These are phyloP conservation scores for Prinia subflava DNA, from an alignment of 2,113 vertebrate genomes.

Conservation along the genomic window DNA sequence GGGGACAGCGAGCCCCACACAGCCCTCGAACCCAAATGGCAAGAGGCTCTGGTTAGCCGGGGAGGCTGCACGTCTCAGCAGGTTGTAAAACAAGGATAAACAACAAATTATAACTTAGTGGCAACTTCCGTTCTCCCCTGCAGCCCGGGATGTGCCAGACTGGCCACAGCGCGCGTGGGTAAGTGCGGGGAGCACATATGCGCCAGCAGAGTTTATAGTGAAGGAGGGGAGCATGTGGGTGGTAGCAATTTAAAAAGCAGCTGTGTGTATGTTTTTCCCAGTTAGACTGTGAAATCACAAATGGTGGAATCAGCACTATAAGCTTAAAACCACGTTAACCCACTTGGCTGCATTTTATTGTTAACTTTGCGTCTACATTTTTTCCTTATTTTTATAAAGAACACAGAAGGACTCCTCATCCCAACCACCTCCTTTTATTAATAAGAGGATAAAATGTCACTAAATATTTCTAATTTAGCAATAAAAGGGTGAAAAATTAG, in stretches of 20 bases:
- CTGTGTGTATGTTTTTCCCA: slow-evolving; percentile 25
- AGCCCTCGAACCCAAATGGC: accelerated
- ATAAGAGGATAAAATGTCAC: not conserved
- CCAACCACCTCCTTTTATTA: slow-evolving; percentile 6
- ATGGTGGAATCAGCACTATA: slow-evolving; percentile 6
- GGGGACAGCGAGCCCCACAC: not conserved
- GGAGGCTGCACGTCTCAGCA: not conserved
- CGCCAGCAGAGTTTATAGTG: not conserved
- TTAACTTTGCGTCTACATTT: slow-evolving; percentile 10
- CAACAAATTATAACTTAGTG: not conserved
- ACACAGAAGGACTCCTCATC: not conserved
- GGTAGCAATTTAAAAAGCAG: slow-evolving; percentile 16
- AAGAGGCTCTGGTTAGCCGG: not conserved
- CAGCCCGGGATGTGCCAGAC: not conserved
- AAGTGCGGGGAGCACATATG: not conserved
- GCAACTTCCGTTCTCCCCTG: not conserved
- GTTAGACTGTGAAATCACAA: slow-evolving; percentile 38
- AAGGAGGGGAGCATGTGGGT: slow-evolving; percentile 28
- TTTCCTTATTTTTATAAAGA: not conserved
- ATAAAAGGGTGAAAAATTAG: slow-evolving; percentile 66
- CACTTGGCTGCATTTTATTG: slow-evolving; percentile 6
- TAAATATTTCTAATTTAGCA: slow-evolving; percentile 62
- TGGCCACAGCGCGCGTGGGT: not conserved
- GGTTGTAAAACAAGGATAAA: slow-evolving; percentile 30
- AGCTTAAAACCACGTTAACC: slow-evolving; percentile 13